A percentile compares a stretch with the other conserved stretches of the same genome.
phyloP scores from a whole-genome alignment of 1,140 invertebrate species.

The Phortica variegata region DNA sequence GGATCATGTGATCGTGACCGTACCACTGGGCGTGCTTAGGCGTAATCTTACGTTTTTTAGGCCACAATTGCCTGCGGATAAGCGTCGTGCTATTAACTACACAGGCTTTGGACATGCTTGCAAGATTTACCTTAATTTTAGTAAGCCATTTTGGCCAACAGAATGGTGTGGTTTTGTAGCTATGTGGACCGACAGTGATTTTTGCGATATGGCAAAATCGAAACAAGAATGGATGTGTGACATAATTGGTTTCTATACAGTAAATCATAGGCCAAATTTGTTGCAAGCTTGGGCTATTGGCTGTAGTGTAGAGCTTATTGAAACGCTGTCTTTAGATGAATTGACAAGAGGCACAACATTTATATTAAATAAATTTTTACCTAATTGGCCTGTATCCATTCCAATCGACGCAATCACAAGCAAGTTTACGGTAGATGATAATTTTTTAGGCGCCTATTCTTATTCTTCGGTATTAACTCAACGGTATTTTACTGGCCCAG shows the following conservation, averaged over 20 bases:
- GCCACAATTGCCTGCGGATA: slow-evolving; percentile 63
- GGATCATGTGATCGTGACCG: slow-evolving; percentile 68
- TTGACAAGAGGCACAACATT: slow-evolving; percentile 55
- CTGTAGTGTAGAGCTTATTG: slow-evolving; percentile 59
- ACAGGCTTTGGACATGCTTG: slow-evolving; percentile 70
- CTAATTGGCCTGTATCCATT: slow-evolving; percentile 19
- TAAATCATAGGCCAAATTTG: slow-evolving; percentile 66
- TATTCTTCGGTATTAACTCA: slow-evolving; percentile 63
- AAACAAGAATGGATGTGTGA: slow-evolving; percentile 63
- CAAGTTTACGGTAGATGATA: slow-evolving; percentile 66
- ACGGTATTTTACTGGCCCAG: slow-evolving; percentile 51
- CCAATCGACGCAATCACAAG: slow-evolving; percentile 31
- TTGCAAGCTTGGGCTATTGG: slow-evolving; percentile 65
- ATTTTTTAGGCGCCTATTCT: slow-evolving; percentile 70
- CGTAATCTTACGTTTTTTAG: slow-evolving; percentile 59
- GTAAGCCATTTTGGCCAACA: slow-evolving; percentile 66
- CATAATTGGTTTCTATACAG: slow-evolving; percentile 65
- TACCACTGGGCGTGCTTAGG: slow-evolving; percentile 72
- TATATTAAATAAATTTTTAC: slow-evolving; percentile 54
- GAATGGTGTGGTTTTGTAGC: slow-evolving; percentile 57
- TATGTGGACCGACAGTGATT: slow-evolving; percentile 60
- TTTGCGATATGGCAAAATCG: slow-evolving; percentile 59
- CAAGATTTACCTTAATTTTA: slow-evolving; percentile 75
- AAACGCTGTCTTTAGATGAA: slow-evolving; percentile 57
- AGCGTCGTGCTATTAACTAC: slow-evolving; percentile 64